Evolutionary conservation across 1,140 invertebrate species (phyloP).

Genomic region (Lordiphosa collinella): DNA sequence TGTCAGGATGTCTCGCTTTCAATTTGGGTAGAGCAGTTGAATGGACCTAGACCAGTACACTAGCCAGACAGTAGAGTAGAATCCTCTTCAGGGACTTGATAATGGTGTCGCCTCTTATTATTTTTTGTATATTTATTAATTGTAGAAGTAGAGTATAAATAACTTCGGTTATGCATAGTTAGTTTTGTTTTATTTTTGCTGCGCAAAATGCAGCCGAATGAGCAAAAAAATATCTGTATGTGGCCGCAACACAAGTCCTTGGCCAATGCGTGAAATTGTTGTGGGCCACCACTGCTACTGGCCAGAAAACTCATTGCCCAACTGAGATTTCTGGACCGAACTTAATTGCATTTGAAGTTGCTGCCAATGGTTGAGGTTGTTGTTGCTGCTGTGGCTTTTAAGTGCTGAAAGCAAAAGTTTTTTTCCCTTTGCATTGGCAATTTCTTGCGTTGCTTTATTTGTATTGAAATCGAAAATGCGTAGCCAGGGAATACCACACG

Average conservation of each 20-base stretch:
- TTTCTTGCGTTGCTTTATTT: conserved; percentile 59
- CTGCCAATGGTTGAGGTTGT: conserved; percentile 14
- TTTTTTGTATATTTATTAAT: too few relatives aligned
- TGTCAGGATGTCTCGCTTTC: too few relatives aligned
- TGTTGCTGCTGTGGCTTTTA: conserved; percentile 34
- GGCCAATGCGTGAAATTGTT: conserved; percentile 67
- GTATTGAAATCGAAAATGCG: conserved; percentile 75
- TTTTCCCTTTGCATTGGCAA: conserved; percentile 48
- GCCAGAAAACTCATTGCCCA: conserved; percentile 19
- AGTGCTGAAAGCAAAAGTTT: conserved; percentile 74
- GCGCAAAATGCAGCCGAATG: conserved; percentile 28
- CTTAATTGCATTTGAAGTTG: conserved; percentile 74
- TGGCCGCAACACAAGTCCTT: conserved; percentile 70
- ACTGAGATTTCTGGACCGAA: conserved; percentile 50
- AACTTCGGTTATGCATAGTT: too few relatives aligned
- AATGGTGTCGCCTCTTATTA: too few relatives aligned
- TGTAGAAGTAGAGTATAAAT: too few relatives aligned
- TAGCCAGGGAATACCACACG: conserved; percentile 46
- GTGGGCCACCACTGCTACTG: conserved; percentile 21
- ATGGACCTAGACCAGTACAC: too few relatives aligned
- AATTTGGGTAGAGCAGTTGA: too few relatives aligned
- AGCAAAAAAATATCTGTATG: conserved; percentile 12
- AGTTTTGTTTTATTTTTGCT: too few relatives aligned
- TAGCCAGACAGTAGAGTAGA: too few relatives aligned
- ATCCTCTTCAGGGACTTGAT: too few relatives aligned